A percentile compares a stretch with the other conserved stretches of the same genome.
phyloP scores from a whole-genome alignment of 2,113 vertebrate species.

The Cairina moschata region DNA sequence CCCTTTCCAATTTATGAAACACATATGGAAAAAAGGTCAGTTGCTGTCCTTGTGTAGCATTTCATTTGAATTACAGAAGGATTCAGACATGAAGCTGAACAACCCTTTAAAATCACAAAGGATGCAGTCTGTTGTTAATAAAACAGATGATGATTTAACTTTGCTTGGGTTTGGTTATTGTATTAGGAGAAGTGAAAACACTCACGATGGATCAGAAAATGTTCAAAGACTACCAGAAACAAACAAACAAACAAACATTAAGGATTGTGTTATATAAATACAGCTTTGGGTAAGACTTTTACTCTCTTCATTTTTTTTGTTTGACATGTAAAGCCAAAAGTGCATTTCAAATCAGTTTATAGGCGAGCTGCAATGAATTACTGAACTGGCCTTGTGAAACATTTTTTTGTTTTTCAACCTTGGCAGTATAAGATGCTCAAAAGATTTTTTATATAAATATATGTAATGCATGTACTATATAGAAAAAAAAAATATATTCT shows the following conservation, averaged over 20 bases:
- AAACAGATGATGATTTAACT: background rate
- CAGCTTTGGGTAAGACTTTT: background rate
- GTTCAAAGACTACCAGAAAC: background rate
- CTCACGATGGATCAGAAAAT: background rate
- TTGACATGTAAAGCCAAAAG: background rate
- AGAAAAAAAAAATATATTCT: background rate
- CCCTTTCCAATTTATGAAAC: background rate
- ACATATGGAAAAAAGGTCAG: background rate
- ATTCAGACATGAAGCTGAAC: background rate
- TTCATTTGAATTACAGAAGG: background rate
- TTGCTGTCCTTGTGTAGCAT: background rate
- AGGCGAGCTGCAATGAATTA: background rate
- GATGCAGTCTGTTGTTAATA: background rate
- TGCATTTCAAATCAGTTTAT: background rate
- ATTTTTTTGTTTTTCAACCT: background rate
- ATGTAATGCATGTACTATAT: rapidly evolving
- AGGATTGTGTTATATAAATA: background rate
- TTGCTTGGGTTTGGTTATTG: background rate
- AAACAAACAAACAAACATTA: background rate
- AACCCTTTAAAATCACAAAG: background rate
- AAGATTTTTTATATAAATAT: background rate
- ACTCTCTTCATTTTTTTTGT: background rate
- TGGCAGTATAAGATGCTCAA: background rate
- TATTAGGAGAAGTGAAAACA: background rate
- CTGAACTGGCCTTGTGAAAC: background rate